Base-by-base conservation (phyloP, 2,797 vertebrate genomes). In the Pseudotriccus pelzelni region DNA sequence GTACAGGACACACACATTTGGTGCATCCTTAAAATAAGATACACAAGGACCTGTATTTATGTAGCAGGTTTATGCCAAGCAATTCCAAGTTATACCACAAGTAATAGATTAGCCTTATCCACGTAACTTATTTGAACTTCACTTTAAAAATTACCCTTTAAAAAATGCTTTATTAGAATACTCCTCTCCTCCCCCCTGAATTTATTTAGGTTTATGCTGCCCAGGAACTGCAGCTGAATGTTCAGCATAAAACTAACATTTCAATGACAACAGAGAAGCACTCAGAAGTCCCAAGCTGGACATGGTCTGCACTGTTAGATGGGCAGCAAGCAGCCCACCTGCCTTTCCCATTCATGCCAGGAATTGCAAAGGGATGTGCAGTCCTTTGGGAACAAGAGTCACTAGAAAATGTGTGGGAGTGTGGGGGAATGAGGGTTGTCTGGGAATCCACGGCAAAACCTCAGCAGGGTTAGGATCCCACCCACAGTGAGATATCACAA, bases 371-470 rank as follows among this genome's bases (percentile, higher is more conserved):
- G 41, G 3, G 86, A n/a, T 17, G 67, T 6, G n/a, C 30, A 21
- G 15, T 19, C 59, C 79, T 59, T 59, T 4, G 55, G 87, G 77
- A 77, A 14, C 10, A 55, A 22, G 19, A 46, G 30, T 21, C 30
- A 7, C 75, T 34, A 9, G 6, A 18, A 56, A 41, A 47, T 0
- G 19, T 2, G 50, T 5, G 34, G n/a, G 43, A 56, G 24, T 0
- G 5, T 78, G 41, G 19, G 70, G 30, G 27, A 36, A 67, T 0
- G 7, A 21, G 14, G 50, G 27, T 28, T 58, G 20, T 34, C 25
- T 1, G 27, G 34, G 36, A 66, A 23, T 1, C 21, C 27, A 1
- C 0, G 17, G 9, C 14, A 64, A 12, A 73, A 68, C 4, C 67
- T 74, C 52, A 5, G 46, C 3, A 2, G 72, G 47, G 52, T 18